These are phyloP conservation scores for Drosophila mettleri DNA, from an alignment of 2,888 invertebrate genomes.

Conservation along the genomic window DNA sequence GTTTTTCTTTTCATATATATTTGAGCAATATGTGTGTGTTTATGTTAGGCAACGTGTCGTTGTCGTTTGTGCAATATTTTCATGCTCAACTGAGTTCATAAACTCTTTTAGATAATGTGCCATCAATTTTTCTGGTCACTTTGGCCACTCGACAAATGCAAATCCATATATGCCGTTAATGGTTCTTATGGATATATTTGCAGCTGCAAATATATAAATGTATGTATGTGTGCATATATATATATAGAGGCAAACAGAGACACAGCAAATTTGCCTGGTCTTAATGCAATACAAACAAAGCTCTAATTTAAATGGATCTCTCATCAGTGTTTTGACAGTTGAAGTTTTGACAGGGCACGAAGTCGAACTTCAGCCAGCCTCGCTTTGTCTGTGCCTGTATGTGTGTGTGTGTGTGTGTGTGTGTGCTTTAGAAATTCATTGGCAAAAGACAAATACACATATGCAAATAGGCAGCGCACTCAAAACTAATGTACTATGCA, in stretches of 20 bases:
- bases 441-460: constrained; percentile 74
- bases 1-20: constrained; percentile 1
- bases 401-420: constrained; percentile 7
- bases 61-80: constrained; percentile 30
- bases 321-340: constrained; percentile 76
- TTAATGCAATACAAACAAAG: constrained; percentile 76
- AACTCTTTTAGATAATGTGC: constrained; percentile 20
- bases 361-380: constrained; percentile 3
- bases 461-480: constrained; percentile 74
- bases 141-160: constrained; percentile 23
- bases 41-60: constrained; percentile 4
- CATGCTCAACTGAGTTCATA: constrained; percentile 7
- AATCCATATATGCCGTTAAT: constrained; percentile 13
- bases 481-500: constrained; percentile 75
- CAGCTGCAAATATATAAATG: constrained; percentile 6
- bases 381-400: not conserved
- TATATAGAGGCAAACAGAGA: constrained; percentile 30
- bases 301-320: constrained; percentile 73
- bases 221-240: constrained; percentile 6
- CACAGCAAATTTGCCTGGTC: constrained; percentile 65
- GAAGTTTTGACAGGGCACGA: constrained; percentile 64
- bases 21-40: not conserved
- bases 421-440: constrained; percentile 70
- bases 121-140: constrained; percentile 36
- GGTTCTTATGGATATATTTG: constrained; percentile 9